These are phyloP conservation scores for Dicycla oo DNA, from an alignment of 2,888 invertebrate species.

Conservation along the genomic window DNA sequence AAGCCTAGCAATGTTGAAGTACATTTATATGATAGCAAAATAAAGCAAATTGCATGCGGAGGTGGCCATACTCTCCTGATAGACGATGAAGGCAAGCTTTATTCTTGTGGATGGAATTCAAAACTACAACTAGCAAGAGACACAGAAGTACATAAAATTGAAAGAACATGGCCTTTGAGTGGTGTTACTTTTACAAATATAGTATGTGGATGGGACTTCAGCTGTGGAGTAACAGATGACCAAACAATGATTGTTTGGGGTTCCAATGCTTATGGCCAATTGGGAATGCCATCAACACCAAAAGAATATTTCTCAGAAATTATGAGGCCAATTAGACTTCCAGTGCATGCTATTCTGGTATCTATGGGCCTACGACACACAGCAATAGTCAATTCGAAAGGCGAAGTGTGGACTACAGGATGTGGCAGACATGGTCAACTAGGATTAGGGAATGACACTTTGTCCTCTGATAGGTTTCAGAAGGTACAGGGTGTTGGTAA, in stretches of 20 bases:
- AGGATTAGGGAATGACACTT: conserved; percentile 87
- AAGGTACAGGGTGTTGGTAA: conserved; percentile 89
- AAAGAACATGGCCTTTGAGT: conserved; percentile 91
- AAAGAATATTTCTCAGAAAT: conserved; percentile 84
- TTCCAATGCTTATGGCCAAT: conserved; percentile 94
- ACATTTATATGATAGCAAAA: conserved; percentile 85
- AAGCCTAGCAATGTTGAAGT: conserved; percentile 86
- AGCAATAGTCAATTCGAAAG: conserved; percentile 91
- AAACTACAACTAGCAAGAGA: conserved; percentile 93
- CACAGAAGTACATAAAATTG: conserved; percentile 88
- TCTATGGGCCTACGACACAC: conserved; percentile 93
- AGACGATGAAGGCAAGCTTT: conserved; percentile 92
- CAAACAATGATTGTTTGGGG: conserved; percentile 95
- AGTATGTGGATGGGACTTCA: conserved; percentile 96
- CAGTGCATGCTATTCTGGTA: conserved; percentile 89
- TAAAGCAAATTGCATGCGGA: conserved; percentile 93
- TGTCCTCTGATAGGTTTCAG: conserved; percentile 83
- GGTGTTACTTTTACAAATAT: conserved; percentile 91
- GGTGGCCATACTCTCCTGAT: conserved; percentile 94
- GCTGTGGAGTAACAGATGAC: conserved; percentile 93
- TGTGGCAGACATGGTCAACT: conserved; percentile 93
- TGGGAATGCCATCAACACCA: conserved; percentile 89
- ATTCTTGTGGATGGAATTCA: conserved; percentile 95
- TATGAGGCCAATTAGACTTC: conserved; percentile 81
- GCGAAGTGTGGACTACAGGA: conserved; percentile 92